These are phyloP conservation scores for Acrocephalus arundinaceus DNA, from an alignment of 2,113 vertebrate species.

Conservation along the genomic window DNA sequence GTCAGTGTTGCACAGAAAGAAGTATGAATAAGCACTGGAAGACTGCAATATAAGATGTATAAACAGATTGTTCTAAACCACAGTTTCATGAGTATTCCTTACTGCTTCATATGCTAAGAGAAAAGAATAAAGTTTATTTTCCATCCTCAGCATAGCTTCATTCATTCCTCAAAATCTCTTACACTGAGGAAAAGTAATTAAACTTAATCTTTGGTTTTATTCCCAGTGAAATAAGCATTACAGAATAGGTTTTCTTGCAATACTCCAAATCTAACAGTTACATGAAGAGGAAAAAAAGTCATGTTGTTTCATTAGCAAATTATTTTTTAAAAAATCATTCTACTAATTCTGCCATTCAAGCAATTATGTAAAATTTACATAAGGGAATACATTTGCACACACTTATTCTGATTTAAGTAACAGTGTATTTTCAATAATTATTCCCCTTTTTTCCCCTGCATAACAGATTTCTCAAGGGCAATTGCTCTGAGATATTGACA, in stretches of 20 bases:
- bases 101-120: not conserved
- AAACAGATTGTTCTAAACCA: not conserved
- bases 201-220: not conserved
- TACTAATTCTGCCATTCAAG: not conserved
- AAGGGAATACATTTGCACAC: not conserved
- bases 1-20: not conserved
- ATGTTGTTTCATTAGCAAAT: not conserved
- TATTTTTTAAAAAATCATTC: not conserved
- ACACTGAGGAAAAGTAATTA: constrained; percentile 4
- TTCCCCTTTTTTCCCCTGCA: not conserved
- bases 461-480: constrained; percentile 11
- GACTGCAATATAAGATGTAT: not conserved
- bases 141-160: not conserved
- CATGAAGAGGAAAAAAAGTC: not conserved
- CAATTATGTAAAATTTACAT: not conserved
- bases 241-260: not conserved
- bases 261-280: not conserved
- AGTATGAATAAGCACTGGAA: not conserved
- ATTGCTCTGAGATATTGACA: not conserved
- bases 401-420: not conserved
- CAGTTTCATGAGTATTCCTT: not conserved
- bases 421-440: not conserved
- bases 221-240: not conserved
- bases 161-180: not conserved
- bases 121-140: constrained; percentile 2